phyloP scores from a whole-genome alignment of 2,797 vertebrate genomes.

The Scolopax rusticola region DNA sequence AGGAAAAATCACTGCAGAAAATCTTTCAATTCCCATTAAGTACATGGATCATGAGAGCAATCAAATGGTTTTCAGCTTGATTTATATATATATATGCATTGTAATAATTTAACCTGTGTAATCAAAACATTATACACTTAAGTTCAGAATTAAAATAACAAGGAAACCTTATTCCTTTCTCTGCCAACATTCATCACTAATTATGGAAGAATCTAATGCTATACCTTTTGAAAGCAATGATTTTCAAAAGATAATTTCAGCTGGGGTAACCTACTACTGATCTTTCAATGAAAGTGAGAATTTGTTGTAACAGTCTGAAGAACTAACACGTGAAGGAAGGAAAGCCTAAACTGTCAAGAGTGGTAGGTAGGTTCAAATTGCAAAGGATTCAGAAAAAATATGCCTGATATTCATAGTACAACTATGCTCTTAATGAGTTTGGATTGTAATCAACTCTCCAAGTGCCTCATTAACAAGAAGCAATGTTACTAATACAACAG shows the following conservation, averaged over 20 bases:
- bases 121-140: neutral
- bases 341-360: neutral
- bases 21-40: neutral
- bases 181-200: neutral
- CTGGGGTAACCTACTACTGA: neutral
- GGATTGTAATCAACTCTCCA: neutral
- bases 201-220: neutral
- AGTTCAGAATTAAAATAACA: neutral
- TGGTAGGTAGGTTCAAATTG: neutral
- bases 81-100: neutral
- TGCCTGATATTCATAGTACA: neutral
- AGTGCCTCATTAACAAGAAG: neutral
- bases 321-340: neutral
- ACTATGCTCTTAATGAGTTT: neutral
- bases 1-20: neutral
- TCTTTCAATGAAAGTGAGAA: neutral
- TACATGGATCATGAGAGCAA: neutral
- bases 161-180: neutral
- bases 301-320: neutral
- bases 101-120: neutral
- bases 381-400: neutral
- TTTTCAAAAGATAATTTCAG: neutral
- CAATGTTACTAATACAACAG: neutral
- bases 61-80: neutral
- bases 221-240: neutral